Conservation (phyloP, 2,113 vertebrate genomes). For the Tetraodon nigroviridis region DNA sequence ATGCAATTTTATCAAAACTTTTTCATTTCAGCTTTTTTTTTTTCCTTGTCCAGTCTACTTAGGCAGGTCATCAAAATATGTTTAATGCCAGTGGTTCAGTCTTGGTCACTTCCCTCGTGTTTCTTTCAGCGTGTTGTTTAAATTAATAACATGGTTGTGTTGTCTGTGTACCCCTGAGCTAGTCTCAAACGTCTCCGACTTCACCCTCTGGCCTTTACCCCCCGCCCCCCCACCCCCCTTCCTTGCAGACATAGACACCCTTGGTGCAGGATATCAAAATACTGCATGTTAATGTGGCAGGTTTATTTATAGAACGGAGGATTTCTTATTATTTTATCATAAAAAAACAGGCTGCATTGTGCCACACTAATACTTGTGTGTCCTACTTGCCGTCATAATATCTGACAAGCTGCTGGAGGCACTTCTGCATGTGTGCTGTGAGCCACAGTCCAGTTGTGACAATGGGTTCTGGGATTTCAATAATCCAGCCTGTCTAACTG, state of each 20-base stretch:
- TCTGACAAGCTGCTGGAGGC: conserved; percentile 39
- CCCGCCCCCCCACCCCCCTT: conserved; percentile 21
- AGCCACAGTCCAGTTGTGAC: conserved; percentile 12
- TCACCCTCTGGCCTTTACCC: conserved; percentile 48
- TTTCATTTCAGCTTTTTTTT: conserved; percentile 36
- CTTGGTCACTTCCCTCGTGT: conserved; percentile 43
- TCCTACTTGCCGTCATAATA: conserved; percentile 20
- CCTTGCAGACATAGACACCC: conserved; percentile 36
- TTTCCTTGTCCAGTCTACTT: conserved; percentile 3
- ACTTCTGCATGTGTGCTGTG: conserved; percentile 5
- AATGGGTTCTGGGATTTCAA: conserved; percentile 22
- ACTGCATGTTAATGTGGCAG: conserved; percentile 30
- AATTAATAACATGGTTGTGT: conserved; percentile 46
- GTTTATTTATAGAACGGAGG: conserved; percentile 44
- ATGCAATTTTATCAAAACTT: conserved; percentile 45
- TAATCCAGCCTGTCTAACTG: conserved; percentile 21
- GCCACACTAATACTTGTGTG: conserved; percentile 27
- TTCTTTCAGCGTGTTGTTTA: conserved; percentile 60
- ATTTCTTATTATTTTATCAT: conserved; percentile 57
- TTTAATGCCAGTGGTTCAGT: conserved; percentile 24
- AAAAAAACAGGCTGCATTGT: conserved; percentile 34
- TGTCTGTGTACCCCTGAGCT: conserved; percentile 47
- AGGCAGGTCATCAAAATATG: conserved; percentile 2
- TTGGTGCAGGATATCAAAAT: conserved; percentile 42
- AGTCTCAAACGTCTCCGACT: conserved; percentile 42